Evolutionary conservation across 1,140 invertebrate genomes (phyloP), one percentile per base, ranked within the genome.

Genomic region (Ephestia elutella): DNA sequence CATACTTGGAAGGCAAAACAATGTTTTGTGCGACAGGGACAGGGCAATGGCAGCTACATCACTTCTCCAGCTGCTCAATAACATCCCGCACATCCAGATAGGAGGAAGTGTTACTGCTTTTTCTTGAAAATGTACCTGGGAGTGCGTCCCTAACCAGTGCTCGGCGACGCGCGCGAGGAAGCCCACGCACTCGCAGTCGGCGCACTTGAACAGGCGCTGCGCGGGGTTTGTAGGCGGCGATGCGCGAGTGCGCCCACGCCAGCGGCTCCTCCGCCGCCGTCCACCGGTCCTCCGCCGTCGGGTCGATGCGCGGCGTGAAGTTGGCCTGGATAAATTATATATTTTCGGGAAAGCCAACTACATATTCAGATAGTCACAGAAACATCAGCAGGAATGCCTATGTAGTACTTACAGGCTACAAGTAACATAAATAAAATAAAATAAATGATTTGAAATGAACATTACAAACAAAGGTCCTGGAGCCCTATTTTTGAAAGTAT

Each of bases 101-200:
- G n/a, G n/a, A 28, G 5, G 10, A 51, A 18, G 7, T 28, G 25
- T 28, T 28, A 5, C 25, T 5, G 25, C 3, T 28, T 28, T 28
- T 28, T 28, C n/a, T n/a, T n/a, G n/a, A n/a, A n/a, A n/a, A n/a
- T n/a, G 18, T 48, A 66, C 65, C 60, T 71, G 92, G 13, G 93
- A 94, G 80, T 96, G 95, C 7, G 94, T 92, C 30, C 95, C 95
- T 25, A 96, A 89, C 91, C 95, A 96, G 78, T 96, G 95, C 73
- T 96, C 95, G 0, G 94, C 95, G 3, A 96, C 91, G 57, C 95
- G 90, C 11, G 94, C 93, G 20, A 95, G 89, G 63, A 95, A 94
- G 3, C 93, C 93, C 49, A 95, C 93, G 75, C 94, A 93, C 68
- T 95, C 94, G 73, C 95, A 95, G 68, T 94, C 93, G 5, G 92